Evolutionary conservation across 2,888 invertebrate species (phyloP).

Genomic region (Drosophila lutescens): DNA sequence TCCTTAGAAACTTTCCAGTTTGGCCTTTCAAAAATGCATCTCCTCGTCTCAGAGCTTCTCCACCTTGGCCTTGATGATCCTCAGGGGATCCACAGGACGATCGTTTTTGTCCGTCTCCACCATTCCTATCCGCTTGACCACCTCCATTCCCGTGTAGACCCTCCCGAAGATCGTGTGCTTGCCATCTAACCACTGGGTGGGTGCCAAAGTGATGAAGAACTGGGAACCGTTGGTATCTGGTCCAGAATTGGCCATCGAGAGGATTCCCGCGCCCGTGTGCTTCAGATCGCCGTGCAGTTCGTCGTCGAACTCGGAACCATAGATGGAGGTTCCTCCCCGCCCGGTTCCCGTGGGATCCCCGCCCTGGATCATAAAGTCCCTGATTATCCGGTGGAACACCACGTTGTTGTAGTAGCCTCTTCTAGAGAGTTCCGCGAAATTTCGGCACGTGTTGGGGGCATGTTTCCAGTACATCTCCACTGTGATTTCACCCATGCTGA

Average conservation of each 20-base stretch:
- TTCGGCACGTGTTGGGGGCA: conserved; percentile 97
- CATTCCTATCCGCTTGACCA: conserved; percentile 95
- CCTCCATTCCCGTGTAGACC: conserved; percentile 93
- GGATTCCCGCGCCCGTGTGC: conserved; percentile 95
- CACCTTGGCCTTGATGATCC: conserved; percentile 88
- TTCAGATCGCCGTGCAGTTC: conserved; percentile 97
- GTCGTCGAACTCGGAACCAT: conserved; percentile 97
- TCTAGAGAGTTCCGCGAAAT: conserved; percentile 97
- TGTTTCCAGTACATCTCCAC: conserved; percentile 99
- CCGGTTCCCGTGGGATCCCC: conserved; percentile 99
- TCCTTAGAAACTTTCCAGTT: background rate
- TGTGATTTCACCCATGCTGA: conserved; percentile 95
- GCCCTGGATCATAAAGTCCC: conserved; percentile 96
- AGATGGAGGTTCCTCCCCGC: conserved; percentile 97
- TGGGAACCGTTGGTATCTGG: conserved; percentile 99
- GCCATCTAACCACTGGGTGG: conserved; percentile 98
- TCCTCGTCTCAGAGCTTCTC: conserved; percentile 75
- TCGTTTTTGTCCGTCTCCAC: conserved; percentile 97
- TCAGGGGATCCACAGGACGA: conserved; percentile 94
- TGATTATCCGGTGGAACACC: conserved; percentile 97
- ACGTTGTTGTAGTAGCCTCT: conserved; percentile 98
- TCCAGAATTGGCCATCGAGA: conserved; percentile 99
- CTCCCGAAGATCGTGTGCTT: conserved; percentile 99
- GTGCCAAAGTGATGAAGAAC: conserved; percentile 98
- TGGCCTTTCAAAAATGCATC: too few relatives aligned